phyloP scores from a whole-genome alignment of 2,113 vertebrate genomes.

The Apteryx owenii region DNA sequence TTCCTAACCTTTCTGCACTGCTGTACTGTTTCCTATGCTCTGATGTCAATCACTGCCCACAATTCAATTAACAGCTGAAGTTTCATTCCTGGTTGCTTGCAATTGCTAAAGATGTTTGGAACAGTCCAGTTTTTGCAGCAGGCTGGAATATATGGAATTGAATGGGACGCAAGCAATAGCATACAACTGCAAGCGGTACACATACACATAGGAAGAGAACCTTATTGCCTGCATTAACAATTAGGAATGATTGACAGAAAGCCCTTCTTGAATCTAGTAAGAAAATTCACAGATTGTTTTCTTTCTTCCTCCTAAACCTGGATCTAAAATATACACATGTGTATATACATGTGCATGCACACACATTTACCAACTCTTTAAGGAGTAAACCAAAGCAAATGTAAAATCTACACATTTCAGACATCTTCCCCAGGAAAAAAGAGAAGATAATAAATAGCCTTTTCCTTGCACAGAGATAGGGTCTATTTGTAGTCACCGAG shows the following conservation, averaged over 20 bases:
- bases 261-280: not conserved
- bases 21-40: not conserved
- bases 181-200: not conserved
- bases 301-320: not conserved
- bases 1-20: not conserved
- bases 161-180: not conserved
- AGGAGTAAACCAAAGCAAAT: not conserved
- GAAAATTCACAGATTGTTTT: not conserved
- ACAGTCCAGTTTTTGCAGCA: not conserved
- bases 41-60: not conserved
- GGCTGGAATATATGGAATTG: not conserved
- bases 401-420: not conserved
- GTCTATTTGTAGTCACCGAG: not conserved
- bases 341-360: not conserved
- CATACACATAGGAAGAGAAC: fast-evolving
- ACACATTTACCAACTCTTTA: not conserved
- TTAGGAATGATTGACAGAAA: not conserved
- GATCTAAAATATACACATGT: not conserved
- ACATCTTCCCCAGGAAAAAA: not conserved
- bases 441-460: not conserved
- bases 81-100: not conserved
- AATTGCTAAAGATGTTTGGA: not conserved
- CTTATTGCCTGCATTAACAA: not conserved
- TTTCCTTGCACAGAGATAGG: not conserved
- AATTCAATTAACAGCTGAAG: not conserved